Conservation (phyloP, 2,113 vertebrate genomes). For the Colaptes auratus region DNA sequence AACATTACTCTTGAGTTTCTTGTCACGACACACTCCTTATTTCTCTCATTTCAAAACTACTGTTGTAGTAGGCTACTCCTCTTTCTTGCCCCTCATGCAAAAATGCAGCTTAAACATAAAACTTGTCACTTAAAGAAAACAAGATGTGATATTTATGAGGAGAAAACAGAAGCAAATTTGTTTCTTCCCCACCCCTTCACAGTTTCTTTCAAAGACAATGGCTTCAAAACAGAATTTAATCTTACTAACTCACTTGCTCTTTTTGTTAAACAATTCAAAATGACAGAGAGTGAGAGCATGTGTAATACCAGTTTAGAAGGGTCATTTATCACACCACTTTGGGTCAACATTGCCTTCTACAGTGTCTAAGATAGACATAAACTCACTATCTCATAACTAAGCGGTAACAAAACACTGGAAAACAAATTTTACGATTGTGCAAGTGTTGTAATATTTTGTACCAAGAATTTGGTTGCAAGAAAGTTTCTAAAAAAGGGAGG, state of each 20-base stretch:
- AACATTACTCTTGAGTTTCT: neutral
- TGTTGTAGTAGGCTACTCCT: neutral
- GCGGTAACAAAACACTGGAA: neutral
- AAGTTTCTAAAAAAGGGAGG: neutral
- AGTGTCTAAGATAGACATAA: neutral
- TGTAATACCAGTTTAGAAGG: neutral
- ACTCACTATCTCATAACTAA: neutral
- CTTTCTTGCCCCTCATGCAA: rapidly evolving
- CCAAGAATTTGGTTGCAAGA: neutral
- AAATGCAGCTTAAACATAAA: neutral
- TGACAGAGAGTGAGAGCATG: neutral
- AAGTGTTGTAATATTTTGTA: neutral
- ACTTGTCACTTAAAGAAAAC: neutral
- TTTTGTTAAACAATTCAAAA: neutral
- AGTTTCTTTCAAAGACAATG: neutral
- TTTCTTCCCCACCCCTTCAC: neutral
- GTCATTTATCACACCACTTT: neutral
- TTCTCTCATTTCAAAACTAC: neutral
- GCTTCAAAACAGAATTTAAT: neutral
- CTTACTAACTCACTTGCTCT: neutral
- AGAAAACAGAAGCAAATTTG: neutral
- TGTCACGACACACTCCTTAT: neutral
- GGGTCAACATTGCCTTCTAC: neutral
- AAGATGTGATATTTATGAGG: neutral
- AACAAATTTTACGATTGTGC: neutral